A percentile compares a stretch with the other conserved stretches of the same genome.
These are phyloP conservation scores for Prochilodus magdalenae DNA, from an alignment of 2,113 vertebrate species.

Conservation along the genomic window DNA sequence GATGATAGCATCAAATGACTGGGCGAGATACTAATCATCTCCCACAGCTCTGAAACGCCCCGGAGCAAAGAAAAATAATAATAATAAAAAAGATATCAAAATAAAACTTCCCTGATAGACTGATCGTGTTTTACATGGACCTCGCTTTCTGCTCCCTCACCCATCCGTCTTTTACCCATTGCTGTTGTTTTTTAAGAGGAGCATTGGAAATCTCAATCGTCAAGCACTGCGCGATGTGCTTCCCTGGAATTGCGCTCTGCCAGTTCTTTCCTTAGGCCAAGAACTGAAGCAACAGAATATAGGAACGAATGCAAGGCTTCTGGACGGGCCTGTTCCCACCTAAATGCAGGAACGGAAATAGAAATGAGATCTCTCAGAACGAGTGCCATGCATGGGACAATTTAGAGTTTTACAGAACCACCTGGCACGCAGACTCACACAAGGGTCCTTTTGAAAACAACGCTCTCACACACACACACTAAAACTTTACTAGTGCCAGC, in stretches of 20 bases:
- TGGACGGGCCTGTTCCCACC: neutral
- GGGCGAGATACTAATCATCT: neutral
- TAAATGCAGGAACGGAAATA: neutral
- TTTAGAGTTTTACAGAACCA: neutral
- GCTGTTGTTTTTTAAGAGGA: conserved; percentile 15
- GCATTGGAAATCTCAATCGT: conserved; percentile 22
- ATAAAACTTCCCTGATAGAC: neutral
- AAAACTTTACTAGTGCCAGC: conserved; percentile 5
- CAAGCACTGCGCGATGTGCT: neutral
- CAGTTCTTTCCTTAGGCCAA: neutral
- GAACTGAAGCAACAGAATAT: neutral
- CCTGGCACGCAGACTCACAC: conserved; percentile 15
- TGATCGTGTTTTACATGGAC: neutral
- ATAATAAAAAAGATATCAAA: neutral
- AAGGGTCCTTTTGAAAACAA: neutral
- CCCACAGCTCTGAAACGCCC: neutral
- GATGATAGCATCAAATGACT: neutral
- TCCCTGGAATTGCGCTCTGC: conserved; percentile 1
- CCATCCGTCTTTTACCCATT: conserved; percentile 39
- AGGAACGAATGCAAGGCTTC: neutral
- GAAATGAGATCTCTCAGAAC: neutral
- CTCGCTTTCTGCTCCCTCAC: conserved; percentile 18
- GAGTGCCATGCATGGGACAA: neutral
- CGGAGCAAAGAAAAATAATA: neutral
- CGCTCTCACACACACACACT: neutral